These are phyloP conservation scores for Varroa destructor DNA, from an alignment of 1,140 invertebrate genomes.

Conservation along the genomic window DNA sequence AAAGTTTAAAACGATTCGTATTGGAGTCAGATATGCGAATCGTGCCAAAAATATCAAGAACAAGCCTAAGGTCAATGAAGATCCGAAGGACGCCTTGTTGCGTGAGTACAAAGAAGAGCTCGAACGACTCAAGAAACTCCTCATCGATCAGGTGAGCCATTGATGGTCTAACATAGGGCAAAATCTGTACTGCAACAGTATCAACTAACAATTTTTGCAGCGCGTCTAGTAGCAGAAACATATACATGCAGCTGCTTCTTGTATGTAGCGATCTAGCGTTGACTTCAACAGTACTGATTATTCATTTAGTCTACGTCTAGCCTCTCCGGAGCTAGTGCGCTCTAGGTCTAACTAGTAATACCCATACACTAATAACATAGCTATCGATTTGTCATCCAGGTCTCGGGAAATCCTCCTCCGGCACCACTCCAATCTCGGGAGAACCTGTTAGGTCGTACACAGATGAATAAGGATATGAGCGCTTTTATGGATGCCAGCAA, in stretches of 20 bases:
- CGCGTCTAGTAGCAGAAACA: background rate
- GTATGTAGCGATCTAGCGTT: background rate
- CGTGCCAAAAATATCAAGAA: constrained; percentile 86
- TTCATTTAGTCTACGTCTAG: no score
- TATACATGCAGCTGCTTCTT: background rate
- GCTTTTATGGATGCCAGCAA: no score
- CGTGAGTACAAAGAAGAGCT: constrained; percentile 77
- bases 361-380: no score
- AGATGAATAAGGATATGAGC: no score
- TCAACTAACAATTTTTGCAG: background rate
- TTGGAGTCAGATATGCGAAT: constrained; percentile 50
- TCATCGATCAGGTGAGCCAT: constrained; percentile 42
- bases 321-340: no score
- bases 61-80: constrained; percentile 79
- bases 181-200: background rate
- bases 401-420: no score
- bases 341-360: no score
- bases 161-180: background rate
- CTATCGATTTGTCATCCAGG: no score
- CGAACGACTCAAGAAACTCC: constrained; percentile 54
- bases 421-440: no score
- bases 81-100: constrained; percentile 78
- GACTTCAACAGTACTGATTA: no score
- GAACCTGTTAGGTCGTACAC: no score
- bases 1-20: no score